Conservation (phyloP, 2,888 invertebrate species). For the Exocentrus adspersus region DNA sequence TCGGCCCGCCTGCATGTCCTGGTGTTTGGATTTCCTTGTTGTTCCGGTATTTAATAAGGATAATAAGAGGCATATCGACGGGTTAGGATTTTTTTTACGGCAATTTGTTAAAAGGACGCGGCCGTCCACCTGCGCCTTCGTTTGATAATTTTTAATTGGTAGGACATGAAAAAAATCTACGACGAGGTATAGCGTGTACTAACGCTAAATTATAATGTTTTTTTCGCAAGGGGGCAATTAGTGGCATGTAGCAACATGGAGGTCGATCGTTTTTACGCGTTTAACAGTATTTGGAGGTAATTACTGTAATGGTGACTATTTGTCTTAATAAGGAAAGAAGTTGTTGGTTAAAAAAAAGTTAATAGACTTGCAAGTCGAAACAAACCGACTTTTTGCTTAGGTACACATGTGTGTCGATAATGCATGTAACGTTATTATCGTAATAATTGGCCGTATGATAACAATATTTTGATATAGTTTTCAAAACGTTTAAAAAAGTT, state of each 20-base stretch:
- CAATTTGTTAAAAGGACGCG: not conserved
- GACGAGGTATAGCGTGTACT: too few relatives aligned
- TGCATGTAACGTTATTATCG: too few relatives aligned
- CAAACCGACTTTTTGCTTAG: not conserved
- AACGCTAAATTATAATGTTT: not conserved
- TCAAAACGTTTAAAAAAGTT: too few relatives aligned
- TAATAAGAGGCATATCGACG: constrained; percentile 1
- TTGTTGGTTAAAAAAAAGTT: not conserved
- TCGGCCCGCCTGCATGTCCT: not conserved
- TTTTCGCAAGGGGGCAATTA: not conserved
- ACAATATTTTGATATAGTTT: too few relatives aligned
- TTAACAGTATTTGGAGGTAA: not conserved
- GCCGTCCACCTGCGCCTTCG: not conserved
- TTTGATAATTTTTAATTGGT: not conserved
- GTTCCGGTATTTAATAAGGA: not conserved
- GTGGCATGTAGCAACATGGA: not conserved
- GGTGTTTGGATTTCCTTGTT: not conserved
- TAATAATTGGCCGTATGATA: too few relatives aligned
- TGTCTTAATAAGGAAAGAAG: not conserved
- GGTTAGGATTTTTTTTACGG: not conserved
- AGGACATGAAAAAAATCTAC: not conserved
- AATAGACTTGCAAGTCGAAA: not conserved
- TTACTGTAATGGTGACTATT: not conserved
- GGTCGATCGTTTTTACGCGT: not conserved
- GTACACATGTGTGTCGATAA: too few relatives aligned